Evolutionary conservation across 2,113 vertebrate genomes (phyloP).

Genomic region (Hylia prasina): DNA sequence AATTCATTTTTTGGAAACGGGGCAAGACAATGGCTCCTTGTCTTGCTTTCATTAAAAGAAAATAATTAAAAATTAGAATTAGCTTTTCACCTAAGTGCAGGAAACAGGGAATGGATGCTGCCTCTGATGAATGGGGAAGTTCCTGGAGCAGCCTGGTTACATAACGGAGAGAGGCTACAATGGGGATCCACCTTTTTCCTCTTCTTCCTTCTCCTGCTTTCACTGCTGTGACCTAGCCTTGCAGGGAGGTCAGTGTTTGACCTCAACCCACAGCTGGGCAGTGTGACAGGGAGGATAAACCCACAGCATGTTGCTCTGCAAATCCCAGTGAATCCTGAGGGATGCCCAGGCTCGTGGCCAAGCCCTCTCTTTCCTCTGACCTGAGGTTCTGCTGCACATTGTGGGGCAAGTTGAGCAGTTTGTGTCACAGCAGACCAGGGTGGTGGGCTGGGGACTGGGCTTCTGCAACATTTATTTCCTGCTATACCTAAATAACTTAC

Average conservation of each 20-base stretch:
- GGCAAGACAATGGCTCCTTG: neutral
- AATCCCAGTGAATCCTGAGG: neutral
- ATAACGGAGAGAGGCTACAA: neutral
- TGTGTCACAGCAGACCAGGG: neutral
- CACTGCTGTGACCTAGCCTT: neutral
- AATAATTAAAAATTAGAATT: neutral
- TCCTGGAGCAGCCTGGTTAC: neutral
- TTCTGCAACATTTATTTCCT: neutral
- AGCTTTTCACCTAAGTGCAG: neutral
- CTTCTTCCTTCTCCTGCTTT: neutral
- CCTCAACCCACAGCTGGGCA: neutral
- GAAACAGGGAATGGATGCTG: neutral
- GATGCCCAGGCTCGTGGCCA: neutral
- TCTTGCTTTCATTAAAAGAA: neutral
- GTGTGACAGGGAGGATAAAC: fast-evolving
- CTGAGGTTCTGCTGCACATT: neutral
- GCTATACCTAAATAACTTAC: neutral
- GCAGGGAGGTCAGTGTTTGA: neutral
- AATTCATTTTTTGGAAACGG: neutral
- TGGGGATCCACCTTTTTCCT: neutral
- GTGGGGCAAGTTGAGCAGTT: neutral
- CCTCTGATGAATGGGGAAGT: neutral
- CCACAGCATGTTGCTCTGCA: fast-evolving
- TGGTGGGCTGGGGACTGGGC: neutral
- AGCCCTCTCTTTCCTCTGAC: neutral